Base-by-base conservation (phyloP, 2,113 vertebrate species). In the Rhinolophus ferrumequinum region DNA sequence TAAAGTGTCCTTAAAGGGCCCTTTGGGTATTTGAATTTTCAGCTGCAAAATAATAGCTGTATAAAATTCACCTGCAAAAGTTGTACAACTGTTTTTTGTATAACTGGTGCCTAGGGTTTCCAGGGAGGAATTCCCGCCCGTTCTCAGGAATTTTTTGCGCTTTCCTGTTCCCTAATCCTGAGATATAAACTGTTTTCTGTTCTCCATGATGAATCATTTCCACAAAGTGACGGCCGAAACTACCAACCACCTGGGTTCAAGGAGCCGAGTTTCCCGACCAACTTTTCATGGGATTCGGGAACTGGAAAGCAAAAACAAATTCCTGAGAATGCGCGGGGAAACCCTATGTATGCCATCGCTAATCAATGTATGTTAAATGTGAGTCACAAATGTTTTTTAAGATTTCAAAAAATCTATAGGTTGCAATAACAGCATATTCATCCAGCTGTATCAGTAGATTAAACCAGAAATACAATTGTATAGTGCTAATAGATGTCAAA, bases 351-450 rank as follows among this genome's bases (percentile, higher is more conserved):
- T 75, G 50, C 38, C 82, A 76, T 94, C 60, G 58, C 75, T 54
- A 30, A 91, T 60, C 21, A 73, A 70, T 69, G 28, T 50, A 92
- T 94, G 60, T 88, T 85, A 80, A 84, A n/a, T 88, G 35, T 87
- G 38, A 88, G 15, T 83, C 54, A 54, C 80, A 90, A 35, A 54
- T 90, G 81, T 50, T 90, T 88, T 58, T 84, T 81, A 88, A 88
- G 58, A 11, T 80, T 79, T 93, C 22, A 58, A 69, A 90, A 76
- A 73, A 15, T 58, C 16, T 52, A 60, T 1, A 0, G 26, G 22
- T 18, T 95, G 70, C 83, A 93, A 83, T 60, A 93, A 90, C 11
- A 76, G 47, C 22, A 66, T 72, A 6, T 87, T 75, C 75, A 76
- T 62, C 9, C 66, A 60, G 38, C 24, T 77, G 2, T 24, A 24